Conservation (phyloP, 1,140 invertebrate species). For the Mactra quadrangularis region DNA sequence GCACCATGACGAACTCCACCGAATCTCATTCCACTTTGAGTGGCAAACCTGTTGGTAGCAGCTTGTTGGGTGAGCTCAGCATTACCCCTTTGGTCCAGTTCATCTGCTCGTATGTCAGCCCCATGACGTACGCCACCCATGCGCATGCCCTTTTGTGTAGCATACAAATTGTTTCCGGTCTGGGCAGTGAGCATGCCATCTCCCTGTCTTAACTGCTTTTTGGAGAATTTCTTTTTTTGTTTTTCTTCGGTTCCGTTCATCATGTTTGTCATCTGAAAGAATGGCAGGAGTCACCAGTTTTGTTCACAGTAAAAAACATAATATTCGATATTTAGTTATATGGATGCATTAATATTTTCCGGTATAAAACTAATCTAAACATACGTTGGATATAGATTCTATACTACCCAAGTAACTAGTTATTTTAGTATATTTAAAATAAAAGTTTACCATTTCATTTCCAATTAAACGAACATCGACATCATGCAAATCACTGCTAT, state of each 20-base stretch:
- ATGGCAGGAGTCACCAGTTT: constrained; percentile 25
- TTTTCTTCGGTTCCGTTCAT: constrained; percentile 54
- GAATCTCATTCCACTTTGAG: constrained; percentile 87
- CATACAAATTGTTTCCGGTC: constrained; percentile 90
- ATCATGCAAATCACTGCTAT: no score
- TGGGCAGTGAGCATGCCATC: constrained; percentile 93
- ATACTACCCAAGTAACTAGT: constrained; percentile 10
- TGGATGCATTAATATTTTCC: constrained; percentile 13
- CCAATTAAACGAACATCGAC: no score
- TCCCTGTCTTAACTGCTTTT: constrained; percentile 95
- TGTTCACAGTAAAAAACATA: background rate
- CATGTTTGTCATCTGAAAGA: constrained; percentile 62
- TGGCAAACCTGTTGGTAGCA: constrained; percentile 92
- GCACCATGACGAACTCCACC: constrained; percentile 72
- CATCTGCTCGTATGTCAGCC: constrained; percentile 79
- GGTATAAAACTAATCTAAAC: constrained; percentile 8
- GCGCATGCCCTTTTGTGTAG: constrained; percentile 87
- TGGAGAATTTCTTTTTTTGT: constrained; percentile 88
- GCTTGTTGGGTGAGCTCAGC: constrained; percentile 96
- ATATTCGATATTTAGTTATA: background rate
- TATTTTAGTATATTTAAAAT: background rate
- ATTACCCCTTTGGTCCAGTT: constrained; percentile 90
- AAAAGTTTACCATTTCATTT: background rate
- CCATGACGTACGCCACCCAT: constrained; percentile 91
- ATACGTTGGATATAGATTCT: constrained; percentile 10